Evolutionary conservation across 2,888 invertebrate genomes (phyloP).

Genomic region (Nymphalis polychloros): DNA sequence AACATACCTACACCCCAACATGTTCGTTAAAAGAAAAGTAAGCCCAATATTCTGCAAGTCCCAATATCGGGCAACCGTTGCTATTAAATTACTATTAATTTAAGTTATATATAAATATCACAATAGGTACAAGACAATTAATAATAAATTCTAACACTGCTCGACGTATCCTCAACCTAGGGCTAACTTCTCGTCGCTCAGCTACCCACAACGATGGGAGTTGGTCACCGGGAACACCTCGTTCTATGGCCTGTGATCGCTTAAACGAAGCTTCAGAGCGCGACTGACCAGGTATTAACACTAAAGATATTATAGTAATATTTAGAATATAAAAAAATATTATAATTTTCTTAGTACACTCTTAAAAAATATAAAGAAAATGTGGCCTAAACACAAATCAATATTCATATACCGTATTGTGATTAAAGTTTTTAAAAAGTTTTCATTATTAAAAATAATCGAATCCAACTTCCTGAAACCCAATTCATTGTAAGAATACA

Average conservation of each 20-base stretch:
- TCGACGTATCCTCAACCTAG: conserved; percentile 62
- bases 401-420: too few relatives aligned
- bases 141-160: conserved; percentile 64
- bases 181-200: conserved; percentile 63
- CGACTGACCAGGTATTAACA: conserved; percentile 60
- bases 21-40: too few relatives aligned
- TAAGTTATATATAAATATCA: background rate
- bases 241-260: conserved; percentile 54
- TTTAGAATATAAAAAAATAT: background rate
- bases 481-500: too few relatives aligned
- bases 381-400: too few relatives aligned
- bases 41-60: too few relatives aligned
- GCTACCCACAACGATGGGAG: conserved; percentile 60
- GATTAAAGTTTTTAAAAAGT: too few relatives aligned
- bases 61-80: too few relatives aligned
- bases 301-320: conserved; percentile 42
- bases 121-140: conserved; percentile 22
- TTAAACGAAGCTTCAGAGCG: conserved; percentile 63
- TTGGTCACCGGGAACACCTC: conserved; percentile 56
- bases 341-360: background rate
- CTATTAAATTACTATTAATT: too few relatives aligned
- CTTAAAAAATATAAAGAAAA: too few relatives aligned
- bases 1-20: too few relatives aligned
- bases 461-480: too few relatives aligned
- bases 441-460: too few relatives aligned